A percentile compares a stretch with the other conserved stretches of the same genome.
Conservation (phyloP, 1,140 invertebrate genomes). For the Laupala kohalensis region DNA sequence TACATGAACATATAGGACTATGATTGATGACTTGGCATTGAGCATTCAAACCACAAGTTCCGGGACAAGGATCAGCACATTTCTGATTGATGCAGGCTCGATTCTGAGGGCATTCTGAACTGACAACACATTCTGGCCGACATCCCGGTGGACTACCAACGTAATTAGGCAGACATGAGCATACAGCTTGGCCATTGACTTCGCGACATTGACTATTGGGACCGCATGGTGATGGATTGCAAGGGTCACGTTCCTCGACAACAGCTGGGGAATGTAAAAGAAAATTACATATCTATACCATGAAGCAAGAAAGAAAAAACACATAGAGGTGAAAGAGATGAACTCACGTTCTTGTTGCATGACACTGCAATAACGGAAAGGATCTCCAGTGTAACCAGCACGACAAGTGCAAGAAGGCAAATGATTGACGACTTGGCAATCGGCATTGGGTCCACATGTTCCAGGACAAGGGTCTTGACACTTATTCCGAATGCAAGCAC, state of each 20-base stretch:
- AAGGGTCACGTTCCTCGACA: slow-evolving; percentile 34
- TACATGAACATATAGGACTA: slow-evolving; percentile 41
- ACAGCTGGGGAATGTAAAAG: slow-evolving; percentile 15
- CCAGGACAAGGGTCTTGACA: slow-evolving; percentile 40
- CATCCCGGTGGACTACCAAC: slow-evolving; percentile 46
- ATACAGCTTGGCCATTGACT: slow-evolving; percentile 41
- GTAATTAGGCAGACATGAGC: slow-evolving; percentile 46
- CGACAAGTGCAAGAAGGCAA: slow-evolving; percentile 41
- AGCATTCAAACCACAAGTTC: slow-evolving; percentile 44
- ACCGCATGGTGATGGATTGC: slow-evolving; percentile 57
- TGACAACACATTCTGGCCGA: slow-evolving; percentile 46
- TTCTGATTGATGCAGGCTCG: slow-evolving; percentile 42
- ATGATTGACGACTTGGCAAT: slow-evolving; percentile 37
- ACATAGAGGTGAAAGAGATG: not conserved
- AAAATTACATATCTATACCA: slow-evolving; percentile 21
- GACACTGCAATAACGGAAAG: slow-evolving; percentile 33
- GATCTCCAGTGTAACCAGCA: slow-evolving; percentile 41
- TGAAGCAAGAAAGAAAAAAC: slow-evolving; percentile 10
- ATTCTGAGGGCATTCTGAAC: slow-evolving; percentile 47
- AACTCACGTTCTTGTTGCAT: slow-evolving; percentile 7
- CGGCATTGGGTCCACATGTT: slow-evolving; percentile 37
- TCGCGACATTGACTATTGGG: slow-evolving; percentile 49
- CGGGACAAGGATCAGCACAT: slow-evolving; percentile 45
- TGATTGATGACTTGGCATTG: slow-evolving; percentile 43
- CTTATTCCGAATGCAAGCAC: slow-evolving; percentile 35